Evolutionary conservation across 2,113 vertebrate genomes (phyloP).

Genomic region (Caranx melampygus): DNA sequence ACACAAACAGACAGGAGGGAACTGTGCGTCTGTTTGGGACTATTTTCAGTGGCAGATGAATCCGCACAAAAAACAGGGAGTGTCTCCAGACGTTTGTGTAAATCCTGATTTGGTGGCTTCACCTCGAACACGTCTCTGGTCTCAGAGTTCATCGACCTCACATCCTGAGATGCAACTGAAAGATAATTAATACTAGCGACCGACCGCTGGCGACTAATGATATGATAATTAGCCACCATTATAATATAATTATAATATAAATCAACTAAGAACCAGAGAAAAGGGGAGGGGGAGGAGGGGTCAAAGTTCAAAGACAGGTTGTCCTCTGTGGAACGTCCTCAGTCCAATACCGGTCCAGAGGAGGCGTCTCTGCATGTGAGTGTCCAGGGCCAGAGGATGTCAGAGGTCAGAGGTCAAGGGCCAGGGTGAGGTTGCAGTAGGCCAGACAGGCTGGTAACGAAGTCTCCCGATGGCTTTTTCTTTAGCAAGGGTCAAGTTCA

Average conservation of each 20-base stretch:
- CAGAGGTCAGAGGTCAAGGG: slow-evolving; percentile 16
- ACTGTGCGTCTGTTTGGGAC: background rate
- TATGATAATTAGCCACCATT: slow-evolving; percentile 15
- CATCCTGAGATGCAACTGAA: slow-evolving; percentile 48
- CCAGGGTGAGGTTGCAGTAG: background rate
- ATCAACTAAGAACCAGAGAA: slow-evolving; percentile 8
- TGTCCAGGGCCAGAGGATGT: background rate
- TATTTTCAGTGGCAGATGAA: background rate
- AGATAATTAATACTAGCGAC: slow-evolving; percentile 18
- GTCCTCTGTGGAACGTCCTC: slow-evolving; percentile 27
- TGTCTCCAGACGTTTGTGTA: background rate
- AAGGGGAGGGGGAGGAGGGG: too few relatives aligned
- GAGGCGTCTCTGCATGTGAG: background rate
- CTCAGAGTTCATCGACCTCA: slow-evolving; percentile 40
- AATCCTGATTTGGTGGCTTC: slow-evolving; percentile 2
- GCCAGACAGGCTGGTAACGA: slow-evolving; percentile 56
- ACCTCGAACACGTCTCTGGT: slow-evolving; percentile 32
- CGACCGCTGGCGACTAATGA: slow-evolving; percentile 32
- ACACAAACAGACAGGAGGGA: background rate
- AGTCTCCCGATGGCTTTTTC: slow-evolving; percentile 83
- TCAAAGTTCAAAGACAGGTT: slow-evolving; percentile 10
- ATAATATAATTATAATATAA: background rate
- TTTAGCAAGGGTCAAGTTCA: slow-evolving; percentile 51
- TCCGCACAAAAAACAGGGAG: background rate
- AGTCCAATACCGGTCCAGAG: slow-evolving; percentile 8